Evolutionary conservation across 2,113 vertebrate genomes (phyloP), one percentile per base, ranked within the genome.

Genomic region (Eurypyga helias): DNA sequence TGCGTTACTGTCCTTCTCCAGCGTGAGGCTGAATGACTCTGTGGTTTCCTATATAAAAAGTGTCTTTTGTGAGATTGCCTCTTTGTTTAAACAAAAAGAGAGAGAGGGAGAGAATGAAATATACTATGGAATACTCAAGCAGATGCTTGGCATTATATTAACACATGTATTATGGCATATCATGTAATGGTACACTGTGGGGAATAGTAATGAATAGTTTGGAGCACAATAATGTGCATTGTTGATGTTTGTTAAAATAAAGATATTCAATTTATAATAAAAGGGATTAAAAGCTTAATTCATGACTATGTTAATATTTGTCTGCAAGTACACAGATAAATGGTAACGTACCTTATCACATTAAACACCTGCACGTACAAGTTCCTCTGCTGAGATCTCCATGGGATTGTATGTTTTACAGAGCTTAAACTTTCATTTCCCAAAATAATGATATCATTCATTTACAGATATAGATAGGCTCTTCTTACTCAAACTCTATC

Each of bases 221-320:
- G 98, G 97, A 97, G 96, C 96, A 98, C 98, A 98, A 98, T 98
- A 96, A 96, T 97, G 97, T 96, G 98, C 97, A 97, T 98, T 98
- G 98, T 98, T 98, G 98, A 98, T 98, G 98, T 99, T 98, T 98
- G 98, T 98, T 98, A 99, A 98, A 99, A 99, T 99, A 99, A 99
- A 99, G 99, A 99, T 98, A 98, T 99, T 99, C 98, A 99, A 98
- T 99, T 98, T 98, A 98, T 98, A 98, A 98, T 98, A 98, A 98
- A 98, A 97, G 98, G 98, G 99, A 99, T 99, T 99, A 99, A 98
- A 98, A 98, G 98, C 98, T 99, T 99, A 99, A 99, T 99, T 99
- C 98, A 98, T 98, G 98, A 97, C 98, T 99, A 98, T 99, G 99
- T 98, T 99, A 99, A 99, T 99, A 99, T 98, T 98, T 98, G 98